A percentile compares a stretch with the other conserved stretches of the same genome.
phyloP scores from a whole-genome alignment of 2,888 invertebrate species.

The Dusona sp. region DNA sequence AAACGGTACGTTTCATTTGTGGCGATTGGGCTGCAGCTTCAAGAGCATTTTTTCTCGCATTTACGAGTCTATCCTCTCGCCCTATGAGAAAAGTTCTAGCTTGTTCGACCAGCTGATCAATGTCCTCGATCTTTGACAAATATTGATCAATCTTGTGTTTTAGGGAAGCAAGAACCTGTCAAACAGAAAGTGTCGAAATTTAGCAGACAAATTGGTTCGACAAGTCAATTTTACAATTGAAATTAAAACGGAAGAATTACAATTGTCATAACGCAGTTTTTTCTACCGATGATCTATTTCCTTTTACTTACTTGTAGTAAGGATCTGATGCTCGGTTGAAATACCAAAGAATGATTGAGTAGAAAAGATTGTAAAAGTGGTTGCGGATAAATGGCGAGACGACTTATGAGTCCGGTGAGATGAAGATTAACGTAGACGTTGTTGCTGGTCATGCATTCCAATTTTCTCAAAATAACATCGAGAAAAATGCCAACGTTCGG shows the following conservation, averaged over 20 bases:
- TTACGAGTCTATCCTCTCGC: conserved; percentile 91
- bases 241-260: not conserved
- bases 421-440: conserved; percentile 94
- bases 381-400: conserved; percentile 95
- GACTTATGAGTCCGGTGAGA: conserved; percentile 94
- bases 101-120: conserved; percentile 89
- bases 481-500: conserved; percentile 87
- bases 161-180: conserved; percentile 90
- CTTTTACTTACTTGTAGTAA: conserved; percentile 91
- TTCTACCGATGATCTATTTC: not conserved
- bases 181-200: conserved; percentile 63
- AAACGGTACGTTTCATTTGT: conserved; percentile 64
- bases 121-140: conserved; percentile 87
- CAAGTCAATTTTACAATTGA: not conserved
- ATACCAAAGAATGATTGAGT: conserved; percentile 92
- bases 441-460: conserved; percentile 93
- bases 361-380: conserved; percentile 95
- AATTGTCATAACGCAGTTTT: not conserved
- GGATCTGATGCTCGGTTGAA: conserved; percentile 96
- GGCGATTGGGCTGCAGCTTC: conserved; percentile 84
- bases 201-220: not conserved
- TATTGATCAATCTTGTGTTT: conserved; percentile 95
- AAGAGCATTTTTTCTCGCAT: conserved; percentile 88
- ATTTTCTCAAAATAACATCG: conserved; percentile 91
- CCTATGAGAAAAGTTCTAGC: conserved; percentile 92